phyloP scores from a whole-genome alignment of 2,113 vertebrate genomes.

The Antennarius striatus region DNA sequence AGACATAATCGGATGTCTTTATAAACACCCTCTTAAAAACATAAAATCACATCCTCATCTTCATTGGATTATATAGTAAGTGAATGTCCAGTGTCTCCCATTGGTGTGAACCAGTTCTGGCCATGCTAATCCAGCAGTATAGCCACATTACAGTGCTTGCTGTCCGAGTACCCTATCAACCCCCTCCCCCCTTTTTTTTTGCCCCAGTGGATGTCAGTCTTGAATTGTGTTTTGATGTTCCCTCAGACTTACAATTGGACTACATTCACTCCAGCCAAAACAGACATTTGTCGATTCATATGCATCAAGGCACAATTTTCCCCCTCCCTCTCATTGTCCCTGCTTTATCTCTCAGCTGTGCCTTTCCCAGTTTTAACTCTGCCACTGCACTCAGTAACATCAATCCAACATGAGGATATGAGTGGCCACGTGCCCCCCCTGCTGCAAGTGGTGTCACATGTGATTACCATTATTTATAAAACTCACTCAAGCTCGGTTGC shows the following conservation, averaged over 20 bases:
- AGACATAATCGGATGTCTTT: no score
- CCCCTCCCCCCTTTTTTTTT: constrained; percentile 52
- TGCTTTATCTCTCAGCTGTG: constrained; percentile 50
- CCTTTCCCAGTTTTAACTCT: constrained; percentile 69
- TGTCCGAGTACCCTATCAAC: constrained; percentile 21
- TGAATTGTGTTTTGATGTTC: constrained; percentile 96
- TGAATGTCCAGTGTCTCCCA: not conserved
- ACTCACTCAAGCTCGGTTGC: constrained; percentile 83
- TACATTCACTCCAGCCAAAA: constrained; percentile 90
- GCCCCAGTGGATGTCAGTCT: constrained; percentile 82
- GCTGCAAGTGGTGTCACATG: constrained; percentile 84
- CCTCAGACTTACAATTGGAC: constrained; percentile 83
- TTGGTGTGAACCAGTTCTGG: not conserved
- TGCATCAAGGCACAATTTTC: constrained; percentile 75
- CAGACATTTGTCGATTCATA: constrained; percentile 91
- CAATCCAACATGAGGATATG: constrained; percentile 63
- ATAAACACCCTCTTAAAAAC: no score
- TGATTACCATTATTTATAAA: constrained; percentile 90
- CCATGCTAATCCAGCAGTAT: constrained; percentile 30
- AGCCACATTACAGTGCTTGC: constrained; percentile 40
- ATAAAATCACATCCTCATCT: no score
- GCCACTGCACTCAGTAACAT: constrained; percentile 69
- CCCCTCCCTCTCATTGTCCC: constrained; percentile 30
- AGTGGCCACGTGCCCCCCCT: constrained; percentile 75
- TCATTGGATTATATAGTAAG: no score